Evolutionary conservation across 2,888 invertebrate genomes (phyloP).

Genomic region (Cheilosia grossa): DNA sequence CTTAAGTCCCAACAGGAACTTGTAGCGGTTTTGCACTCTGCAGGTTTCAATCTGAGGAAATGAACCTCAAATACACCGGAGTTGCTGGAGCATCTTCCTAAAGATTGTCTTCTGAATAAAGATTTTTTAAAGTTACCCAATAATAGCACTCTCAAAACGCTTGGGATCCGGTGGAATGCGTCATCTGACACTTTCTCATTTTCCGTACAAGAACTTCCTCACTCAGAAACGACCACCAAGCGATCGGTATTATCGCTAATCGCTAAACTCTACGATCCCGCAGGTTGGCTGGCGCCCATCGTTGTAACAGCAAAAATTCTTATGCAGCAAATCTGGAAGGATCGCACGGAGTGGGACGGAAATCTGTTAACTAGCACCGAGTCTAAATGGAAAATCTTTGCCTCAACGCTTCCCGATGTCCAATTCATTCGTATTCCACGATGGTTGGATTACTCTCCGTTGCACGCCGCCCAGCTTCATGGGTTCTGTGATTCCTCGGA

Average conservation of each 20-base stretch:
- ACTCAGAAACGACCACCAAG: slow-evolving; percentile 17
- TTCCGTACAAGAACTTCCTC: slow-evolving; percentile 13
- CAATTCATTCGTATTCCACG: neutral
- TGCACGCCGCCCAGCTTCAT: too few species aligned
- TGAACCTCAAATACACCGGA: too few species aligned
- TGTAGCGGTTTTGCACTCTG: too few species aligned
- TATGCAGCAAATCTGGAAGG: slow-evolving; percentile 64
- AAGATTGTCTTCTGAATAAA: too few species aligned
- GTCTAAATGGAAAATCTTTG: neutral
- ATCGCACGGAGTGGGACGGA: slow-evolving; percentile 47
- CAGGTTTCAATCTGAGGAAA: too few species aligned
- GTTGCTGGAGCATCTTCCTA: too few species aligned
- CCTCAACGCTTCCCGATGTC: neutral
- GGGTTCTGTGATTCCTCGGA: too few species aligned
- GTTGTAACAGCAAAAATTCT: slow-evolving; percentile 51
- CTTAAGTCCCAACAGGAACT: too few species aligned
- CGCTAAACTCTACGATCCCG: slow-evolving; percentile 64
- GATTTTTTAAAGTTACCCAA: too few species aligned
- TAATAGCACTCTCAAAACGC: too few species aligned
- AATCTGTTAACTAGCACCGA: neutral
- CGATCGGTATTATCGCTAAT: slow-evolving; percentile 55
- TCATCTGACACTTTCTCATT: slow-evolving; percentile 20
- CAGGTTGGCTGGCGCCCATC: slow-evolving; percentile 56
- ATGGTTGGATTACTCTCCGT: slow-evolving; percentile 6
- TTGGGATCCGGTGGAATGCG: slow-evolving; percentile 61